Conservation (phyloP, 2,888 invertebrate species). For the Cordilura impudica region DNA sequence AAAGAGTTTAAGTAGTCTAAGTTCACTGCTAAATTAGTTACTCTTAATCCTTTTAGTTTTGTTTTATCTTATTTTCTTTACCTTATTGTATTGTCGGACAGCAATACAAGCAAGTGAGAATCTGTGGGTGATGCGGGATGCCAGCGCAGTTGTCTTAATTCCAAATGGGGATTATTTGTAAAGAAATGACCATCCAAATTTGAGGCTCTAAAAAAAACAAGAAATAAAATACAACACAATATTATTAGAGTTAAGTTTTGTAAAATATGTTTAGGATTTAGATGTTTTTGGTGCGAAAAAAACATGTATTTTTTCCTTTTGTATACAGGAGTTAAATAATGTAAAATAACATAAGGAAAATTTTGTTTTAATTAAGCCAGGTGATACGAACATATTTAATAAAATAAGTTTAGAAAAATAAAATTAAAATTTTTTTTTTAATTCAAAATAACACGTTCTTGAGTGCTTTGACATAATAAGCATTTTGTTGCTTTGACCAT, state of each 20-base stretch:
- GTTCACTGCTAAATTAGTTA: conserved; percentile 42
- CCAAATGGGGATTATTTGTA: conserved; percentile 83
- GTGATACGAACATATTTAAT: too few relatives aligned
- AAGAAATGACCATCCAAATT: conserved; percentile 86
- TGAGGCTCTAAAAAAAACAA: conserved; percentile 54
- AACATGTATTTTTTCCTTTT: too few relatives aligned
- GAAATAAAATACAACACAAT: conserved; percentile 27
- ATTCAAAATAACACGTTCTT: too few relatives aligned
- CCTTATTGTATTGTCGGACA: conserved; percentile 92
- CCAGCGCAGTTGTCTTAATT: conserved; percentile 88
- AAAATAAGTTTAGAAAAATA: too few relatives aligned
- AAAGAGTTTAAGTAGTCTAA: conserved; percentile 27
- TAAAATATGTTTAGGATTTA: conserved; percentile 41
- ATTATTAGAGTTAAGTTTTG: conserved; percentile 6
- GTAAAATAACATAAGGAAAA: too few relatives aligned
- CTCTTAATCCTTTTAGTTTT: conserved; percentile 30
- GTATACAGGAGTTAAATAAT: neutral
- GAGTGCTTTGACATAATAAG: too few relatives aligned
- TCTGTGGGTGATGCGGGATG: conserved; percentile 89
- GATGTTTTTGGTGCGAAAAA: neutral
- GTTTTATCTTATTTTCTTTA: conserved; percentile 73
- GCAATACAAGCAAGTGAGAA: conserved; percentile 87
- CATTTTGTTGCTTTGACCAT: too few relatives aligned
- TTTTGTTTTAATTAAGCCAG: too few relatives aligned
- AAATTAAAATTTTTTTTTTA: too few relatives aligned